phyloP scores from a whole-genome alignment of 2,888 invertebrate species.

The Cenopis cana region DNA sequence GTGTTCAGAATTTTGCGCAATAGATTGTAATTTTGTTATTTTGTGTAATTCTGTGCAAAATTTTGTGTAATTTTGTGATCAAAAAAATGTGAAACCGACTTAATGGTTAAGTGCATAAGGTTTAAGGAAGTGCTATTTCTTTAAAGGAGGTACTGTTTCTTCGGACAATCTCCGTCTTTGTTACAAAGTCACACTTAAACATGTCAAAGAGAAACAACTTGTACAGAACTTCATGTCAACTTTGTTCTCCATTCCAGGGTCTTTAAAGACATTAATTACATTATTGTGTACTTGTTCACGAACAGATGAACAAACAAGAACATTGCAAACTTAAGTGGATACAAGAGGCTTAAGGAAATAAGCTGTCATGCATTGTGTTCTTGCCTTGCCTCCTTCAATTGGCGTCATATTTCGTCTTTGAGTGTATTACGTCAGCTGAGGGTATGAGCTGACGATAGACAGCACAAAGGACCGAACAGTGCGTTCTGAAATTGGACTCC shows the following conservation, averaged over 20 bases:
- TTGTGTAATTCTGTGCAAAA: too few species aligned
- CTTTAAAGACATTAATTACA: slow-evolving; percentile 33
- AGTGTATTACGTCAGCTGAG: too few species aligned
- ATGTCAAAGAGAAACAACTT: neutral
- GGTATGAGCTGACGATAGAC: neutral
- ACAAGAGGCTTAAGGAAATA: slow-evolving; percentile 26
- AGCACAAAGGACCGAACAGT: neutral
- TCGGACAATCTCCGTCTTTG: neutral
- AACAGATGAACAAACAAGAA: slow-evolving; percentile 24
- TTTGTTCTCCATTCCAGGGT: slow-evolving; percentile 15
- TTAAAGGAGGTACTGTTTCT: neutral
- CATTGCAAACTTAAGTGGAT: slow-evolving; percentile 23
- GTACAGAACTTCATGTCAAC: slow-evolving; percentile 5
- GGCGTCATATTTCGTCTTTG: too few species aligned
- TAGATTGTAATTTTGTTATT: too few species aligned
- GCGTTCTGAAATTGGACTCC: neutral
- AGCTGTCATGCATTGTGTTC: slow-evolving; percentile 15
- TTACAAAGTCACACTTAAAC: neutral
- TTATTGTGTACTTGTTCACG: slow-evolving; percentile 22
- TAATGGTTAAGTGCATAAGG: too few species aligned
- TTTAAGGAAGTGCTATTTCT: too few species aligned
- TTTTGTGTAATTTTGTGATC: too few species aligned
- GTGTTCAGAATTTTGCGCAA: too few species aligned
- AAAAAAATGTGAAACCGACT: too few species aligned
- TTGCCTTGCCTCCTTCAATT: neutral